A percentile compares a stretch with the other conserved stretches of the same genome.
Conservation (phyloP, 2,797 vertebrate species). For the Oryzias sinensis region DNA sequence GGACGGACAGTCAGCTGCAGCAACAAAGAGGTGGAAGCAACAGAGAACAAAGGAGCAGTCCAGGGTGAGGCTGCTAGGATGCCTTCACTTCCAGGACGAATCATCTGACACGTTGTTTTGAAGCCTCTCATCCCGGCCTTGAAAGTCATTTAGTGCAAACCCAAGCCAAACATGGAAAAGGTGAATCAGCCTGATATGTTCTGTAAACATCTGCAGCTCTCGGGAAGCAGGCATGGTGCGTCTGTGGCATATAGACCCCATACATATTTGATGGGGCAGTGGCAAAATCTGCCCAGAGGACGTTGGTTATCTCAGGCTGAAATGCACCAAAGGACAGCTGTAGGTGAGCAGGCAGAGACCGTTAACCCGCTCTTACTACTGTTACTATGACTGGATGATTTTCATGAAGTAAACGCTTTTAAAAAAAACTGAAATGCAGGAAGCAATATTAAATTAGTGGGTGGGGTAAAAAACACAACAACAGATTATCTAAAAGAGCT, state of each 20-base stretch:
- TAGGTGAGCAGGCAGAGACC: slow-evolving; percentile 9
- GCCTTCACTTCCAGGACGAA: slow-evolving; percentile 71
- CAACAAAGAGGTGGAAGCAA: slow-evolving; percentile 70
- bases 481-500: slow-evolving; percentile 55
- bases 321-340: slow-evolving; percentile 37
- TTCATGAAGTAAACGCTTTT: slow-evolving; percentile 11
- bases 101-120: slow-evolving; percentile 19
- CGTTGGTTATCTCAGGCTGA: slow-evolving; percentile 50
- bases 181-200: slow-evolving; percentile 63
- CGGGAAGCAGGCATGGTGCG: slow-evolving; percentile 43
- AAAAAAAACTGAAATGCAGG: slow-evolving; percentile 13
- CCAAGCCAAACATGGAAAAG: slow-evolving; percentile 35
- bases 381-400: slow-evolving; percentile 19
- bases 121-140: no score
- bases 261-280: slow-evolving; percentile 74
- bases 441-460: slow-evolving; percentile 15
- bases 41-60: slow-evolving; percentile 75
- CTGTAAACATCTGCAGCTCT: slow-evolving; percentile 60
- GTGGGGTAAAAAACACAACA: slow-evolving; percentile 10
- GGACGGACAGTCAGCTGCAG: slow-evolving; percentile 52
- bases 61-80: slow-evolving; percentile 63
- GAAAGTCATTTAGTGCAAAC: slow-evolving; percentile 10
- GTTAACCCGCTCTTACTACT: slow-evolving; percentile 21
- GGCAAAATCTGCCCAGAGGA: slow-evolving; percentile 59
- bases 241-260: slow-evolving; percentile 48